Evolutionary conservation across 1,140 invertebrate genomes (phyloP).

Genomic region (Cepaea nemoralis): DNA sequence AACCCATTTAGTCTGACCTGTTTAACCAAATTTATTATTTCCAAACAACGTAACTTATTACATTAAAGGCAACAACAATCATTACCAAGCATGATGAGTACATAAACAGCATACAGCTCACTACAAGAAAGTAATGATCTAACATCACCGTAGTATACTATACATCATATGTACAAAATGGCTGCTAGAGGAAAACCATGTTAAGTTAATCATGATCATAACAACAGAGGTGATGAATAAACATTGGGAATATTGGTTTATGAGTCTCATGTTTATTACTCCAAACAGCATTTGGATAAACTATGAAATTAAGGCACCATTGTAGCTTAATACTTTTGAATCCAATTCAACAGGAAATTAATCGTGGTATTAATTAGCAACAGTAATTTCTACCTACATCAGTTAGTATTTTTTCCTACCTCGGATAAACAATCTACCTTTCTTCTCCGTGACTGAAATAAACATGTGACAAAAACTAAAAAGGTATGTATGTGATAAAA

Average conservation of each 20-base stretch:
- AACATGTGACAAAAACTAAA: no score
- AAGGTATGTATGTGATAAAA: no score
- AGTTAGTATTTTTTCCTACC: neutral
- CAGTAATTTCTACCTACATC: neutral
- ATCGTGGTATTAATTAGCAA: neutral
- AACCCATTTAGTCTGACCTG: no score
- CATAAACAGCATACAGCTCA: neutral
- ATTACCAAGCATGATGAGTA: neutral
- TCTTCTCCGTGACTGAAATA: no score
- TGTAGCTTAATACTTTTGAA: slow-evolving; percentile 1
- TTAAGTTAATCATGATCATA: neutral
- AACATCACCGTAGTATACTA: neutral
- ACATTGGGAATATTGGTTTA: neutral
- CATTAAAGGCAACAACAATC: neutral
- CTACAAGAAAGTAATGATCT: neutral
- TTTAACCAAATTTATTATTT: no score
- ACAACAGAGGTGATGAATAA: neutral
- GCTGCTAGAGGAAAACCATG: neutral
- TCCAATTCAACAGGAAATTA: neutral
- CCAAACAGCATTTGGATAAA: neutral
- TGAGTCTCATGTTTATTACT: neutral
- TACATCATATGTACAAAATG: neutral
- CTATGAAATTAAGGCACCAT: neutral
- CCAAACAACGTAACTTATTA: no score
- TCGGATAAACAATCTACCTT: neutral